Base-by-base conservation (phyloP, 2,888 invertebrate genomes). In the Drosophila meridionalis region DNA sequence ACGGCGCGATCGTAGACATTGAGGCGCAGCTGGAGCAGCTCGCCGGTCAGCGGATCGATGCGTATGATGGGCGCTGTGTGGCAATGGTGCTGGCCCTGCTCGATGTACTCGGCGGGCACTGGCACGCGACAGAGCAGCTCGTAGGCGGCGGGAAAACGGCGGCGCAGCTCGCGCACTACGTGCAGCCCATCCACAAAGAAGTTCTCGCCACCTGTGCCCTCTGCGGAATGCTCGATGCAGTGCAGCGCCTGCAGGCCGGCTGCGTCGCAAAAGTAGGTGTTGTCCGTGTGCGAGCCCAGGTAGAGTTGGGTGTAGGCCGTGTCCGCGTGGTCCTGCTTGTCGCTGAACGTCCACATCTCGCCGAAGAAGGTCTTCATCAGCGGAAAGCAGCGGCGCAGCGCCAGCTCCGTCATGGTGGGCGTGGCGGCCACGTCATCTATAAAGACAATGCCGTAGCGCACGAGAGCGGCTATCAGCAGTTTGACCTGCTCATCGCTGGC, bases 1-100 rank as follows among this genome's bases (percentile, higher is more conserved):
- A 95, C 94, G 0, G 96, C 94, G 4, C 97, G 95, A 91, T 97
- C 97, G 90, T 96, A 96, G 0, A 96, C 94, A 90, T 97, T 97
- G 91, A 95, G 96, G 81, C 96, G 94, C 36, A 96, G 94, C 90
- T 96, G 96, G 28, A 94, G 91, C 2, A 96, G 81, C 45, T 95
- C 93, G 5, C 94, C 93, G 1, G 94, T 94, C 1, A 94, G 91
- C 9, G 93, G 93, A 89, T 96, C 94, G 1, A 95, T 84, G 56
- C 91, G 93, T 61, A 96, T 95, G 7, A 96, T 94, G 3, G 96
- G 95, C 1, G 94, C 95, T 0, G 94, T 92, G 78, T 94, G 93
- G 26, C 93, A 93, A 73, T 95, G 94, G 87, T 95, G 94, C 82
- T 95, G 93, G 0, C 94, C 95, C n/a, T 94, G 93, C 82, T 96